These are phyloP conservation scores for Drosophila auraria DNA, from an alignment of 1,140 invertebrate species.

Conservation along the genomic window DNA sequence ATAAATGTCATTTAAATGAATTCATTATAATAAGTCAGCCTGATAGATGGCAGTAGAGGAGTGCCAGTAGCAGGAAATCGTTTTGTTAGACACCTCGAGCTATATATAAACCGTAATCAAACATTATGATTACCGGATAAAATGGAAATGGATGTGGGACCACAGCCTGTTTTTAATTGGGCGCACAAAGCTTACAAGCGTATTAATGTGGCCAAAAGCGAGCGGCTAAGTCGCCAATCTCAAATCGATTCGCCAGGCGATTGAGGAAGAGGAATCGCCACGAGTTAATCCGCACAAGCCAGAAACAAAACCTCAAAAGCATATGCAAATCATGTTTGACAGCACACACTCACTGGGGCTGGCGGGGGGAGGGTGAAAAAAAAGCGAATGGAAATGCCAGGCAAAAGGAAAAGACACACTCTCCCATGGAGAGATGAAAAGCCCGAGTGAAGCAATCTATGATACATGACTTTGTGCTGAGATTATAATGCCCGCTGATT, in stretches of 20 bases:
- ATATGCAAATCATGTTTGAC: slow-evolving; percentile 83
- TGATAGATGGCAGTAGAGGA: slow-evolving; percentile 47
- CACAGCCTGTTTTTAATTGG: slow-evolving; percentile 67
- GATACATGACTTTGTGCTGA: slow-evolving; percentile 76
- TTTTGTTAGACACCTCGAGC: slow-evolving; percentile 52
- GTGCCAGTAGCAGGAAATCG: slow-evolving; percentile 55
- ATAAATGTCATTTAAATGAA: slow-evolving; percentile 81
- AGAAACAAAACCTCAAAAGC: slow-evolving; percentile 59
- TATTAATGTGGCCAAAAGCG: slow-evolving; percentile 32
- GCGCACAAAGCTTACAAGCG: slow-evolving; percentile 54
- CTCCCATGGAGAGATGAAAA: slow-evolving; percentile 10
- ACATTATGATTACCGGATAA: slow-evolving; percentile 41
- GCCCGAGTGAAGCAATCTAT: slow-evolving; percentile 53
- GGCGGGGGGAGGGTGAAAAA: not conserved
- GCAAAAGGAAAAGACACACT: slow-evolving; percentile 36
- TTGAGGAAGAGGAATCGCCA: slow-evolving; percentile 49
- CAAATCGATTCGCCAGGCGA: slow-evolving; percentile 20
- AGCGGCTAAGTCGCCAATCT: slow-evolving; percentile 16
- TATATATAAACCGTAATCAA: slow-evolving; percentile 21
- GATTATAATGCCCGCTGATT: slow-evolving; percentile 81
- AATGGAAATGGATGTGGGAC: slow-evolving; percentile 13
- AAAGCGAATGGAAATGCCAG: slow-evolving; percentile 33
- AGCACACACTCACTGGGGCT: slow-evolving; percentile 35
- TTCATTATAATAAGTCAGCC: slow-evolving; percentile 71
- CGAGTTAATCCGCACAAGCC: slow-evolving; percentile 70